Base-by-base conservation (phyloP, 2,113 vertebrate genomes). In the Cyprinodon tularosa region DNA sequence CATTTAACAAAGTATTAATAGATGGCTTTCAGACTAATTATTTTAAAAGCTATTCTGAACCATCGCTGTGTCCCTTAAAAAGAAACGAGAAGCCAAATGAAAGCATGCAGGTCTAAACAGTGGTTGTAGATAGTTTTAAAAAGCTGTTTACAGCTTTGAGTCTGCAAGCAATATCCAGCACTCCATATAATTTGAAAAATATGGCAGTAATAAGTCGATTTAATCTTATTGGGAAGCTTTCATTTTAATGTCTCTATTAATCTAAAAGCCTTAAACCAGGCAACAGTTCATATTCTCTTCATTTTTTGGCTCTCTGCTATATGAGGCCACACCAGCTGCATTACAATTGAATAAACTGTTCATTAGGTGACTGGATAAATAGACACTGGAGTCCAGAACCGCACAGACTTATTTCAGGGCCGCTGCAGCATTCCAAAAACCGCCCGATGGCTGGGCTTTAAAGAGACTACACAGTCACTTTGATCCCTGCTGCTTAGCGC, bases 131-230 rank as follows among this genome's bases (percentile, higher is more conserved):
- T 57, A n/a, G 17, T 57, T 57, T 57, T 57, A n/a, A 57, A 20
- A 45, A 2, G 9, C 44, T 67, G 62, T 47, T 14, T 37, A 39
- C 8, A 22, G n/a, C 60, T 69, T 62, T 22, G 10, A 61, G 4
- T 40, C 57, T 71, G 50, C 3, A 20, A 10, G 39, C 17, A 11
- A 72, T 36, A 29, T 39, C 70, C 29, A 5, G 60, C 45, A 61
- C 77, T 72, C 68, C 7, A 39, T 37, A 39, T 84, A 40, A 80
- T 88, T 74, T 65, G 44, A 76, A 71, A 89, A 87, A 86, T 65
- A 81, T 50, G 47, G 40, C 66, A 8, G n/a, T 80, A 78, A 82
- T 66, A 63, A 38, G 53, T 37, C 66, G 29, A 66, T 86, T 68
- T 74, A 76, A 83, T 82, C 76, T 63, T 36, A 45, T 69, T 79